Evolutionary conservation across 1,140 invertebrate species (phyloP).

Genomic region (Tetragnatha versicolor): DNA sequence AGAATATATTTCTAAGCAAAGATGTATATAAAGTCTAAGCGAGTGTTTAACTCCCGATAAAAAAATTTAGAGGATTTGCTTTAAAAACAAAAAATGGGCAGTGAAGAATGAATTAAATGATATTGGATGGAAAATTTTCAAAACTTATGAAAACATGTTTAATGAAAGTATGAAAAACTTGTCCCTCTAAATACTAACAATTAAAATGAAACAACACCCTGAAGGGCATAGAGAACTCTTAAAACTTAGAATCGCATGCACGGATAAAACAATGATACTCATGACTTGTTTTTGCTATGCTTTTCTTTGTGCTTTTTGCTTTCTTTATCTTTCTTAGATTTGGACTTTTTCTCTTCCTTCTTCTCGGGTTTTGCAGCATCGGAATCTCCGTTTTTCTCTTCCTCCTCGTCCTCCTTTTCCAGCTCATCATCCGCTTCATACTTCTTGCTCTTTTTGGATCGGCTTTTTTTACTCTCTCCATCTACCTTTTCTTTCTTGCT

Average conservation of each 20-base stretch:
- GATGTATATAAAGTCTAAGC: too few species aligned
- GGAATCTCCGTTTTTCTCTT: constrained; percentile 42
- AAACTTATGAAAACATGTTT: too few species aligned
- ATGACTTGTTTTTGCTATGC: constrained; percentile 40
- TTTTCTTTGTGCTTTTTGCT: constrained; percentile 48
- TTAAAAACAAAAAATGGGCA: too few species aligned
- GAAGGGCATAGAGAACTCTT: constrained; percentile 25
- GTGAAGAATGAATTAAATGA: too few species aligned
- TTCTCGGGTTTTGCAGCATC: constrained; percentile 47
- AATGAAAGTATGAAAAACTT: too few species aligned
- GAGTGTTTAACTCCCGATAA: too few species aligned
- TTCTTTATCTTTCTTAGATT: constrained; percentile 43
- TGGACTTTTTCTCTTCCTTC: constrained; percentile 45
- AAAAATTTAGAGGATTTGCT: too few species aligned
- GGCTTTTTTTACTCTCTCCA: not conserved
- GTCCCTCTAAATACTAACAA: too few species aligned
- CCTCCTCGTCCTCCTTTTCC: constrained; percentile 31
- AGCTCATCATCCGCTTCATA: constrained; percentile 40
- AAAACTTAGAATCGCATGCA: constrained; percentile 23
- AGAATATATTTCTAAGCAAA: too few species aligned
- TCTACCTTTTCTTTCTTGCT: constrained; percentile 39
- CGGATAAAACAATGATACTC: constrained; percentile 1
- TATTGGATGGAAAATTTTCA: too few species aligned
- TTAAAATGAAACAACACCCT: constrained; percentile 9
- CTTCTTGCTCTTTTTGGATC: constrained; percentile 35